Base-by-base conservation (phyloP, 2,888 invertebrate genomes). In the Ephialtes manifestator region DNA sequence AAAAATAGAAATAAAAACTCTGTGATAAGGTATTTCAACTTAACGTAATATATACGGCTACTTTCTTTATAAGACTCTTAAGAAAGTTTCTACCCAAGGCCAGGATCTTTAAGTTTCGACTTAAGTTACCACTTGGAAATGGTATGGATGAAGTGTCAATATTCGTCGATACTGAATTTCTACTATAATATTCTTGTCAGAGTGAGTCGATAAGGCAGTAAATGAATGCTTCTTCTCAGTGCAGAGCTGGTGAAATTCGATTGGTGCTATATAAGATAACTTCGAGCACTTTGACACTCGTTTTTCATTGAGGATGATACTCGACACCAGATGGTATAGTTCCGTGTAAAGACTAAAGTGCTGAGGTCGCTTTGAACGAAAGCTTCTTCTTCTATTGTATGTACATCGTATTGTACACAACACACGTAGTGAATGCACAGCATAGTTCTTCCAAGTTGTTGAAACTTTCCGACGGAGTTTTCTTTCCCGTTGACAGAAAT, bases 231-330 rank as follows among this genome's bases (percentile, higher is more conserved):
- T 31, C 31, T 65, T 35, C 53, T 76, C 43, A 13, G 70, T 13
- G 0, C 28, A n/a, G 58, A 24, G 18, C 31, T 24, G 24, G 20
- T 31, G 46, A 13, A 63, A 55, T 65, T 65, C 71, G 46, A 77
- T 77, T 55, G 53, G 31, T 18, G 20, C 31, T 65, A 53, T 15
- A 31, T 13, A 48, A 63, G 70, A 39, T 55, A 20, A 35, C 53
- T 76, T 35, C 51, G 48, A 55, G 46, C 53, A 65, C 71, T 82
- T 65, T 65, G 77, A 77, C 43, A 55, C 65, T 82, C 43, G 35
- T 60, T 83, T 83, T 83, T 60, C 68, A 82, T 55, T 77, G 55
- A 46, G 60, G 35, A 82, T 71, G 60, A 67, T 67, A 77, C 65
- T 55, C 71, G 67, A 78, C 31, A 28, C 18, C 43, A 28, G 46